Base-by-base conservation (phyloP, 1,140 invertebrate species). In the Halictus rubicundus region DNA sequence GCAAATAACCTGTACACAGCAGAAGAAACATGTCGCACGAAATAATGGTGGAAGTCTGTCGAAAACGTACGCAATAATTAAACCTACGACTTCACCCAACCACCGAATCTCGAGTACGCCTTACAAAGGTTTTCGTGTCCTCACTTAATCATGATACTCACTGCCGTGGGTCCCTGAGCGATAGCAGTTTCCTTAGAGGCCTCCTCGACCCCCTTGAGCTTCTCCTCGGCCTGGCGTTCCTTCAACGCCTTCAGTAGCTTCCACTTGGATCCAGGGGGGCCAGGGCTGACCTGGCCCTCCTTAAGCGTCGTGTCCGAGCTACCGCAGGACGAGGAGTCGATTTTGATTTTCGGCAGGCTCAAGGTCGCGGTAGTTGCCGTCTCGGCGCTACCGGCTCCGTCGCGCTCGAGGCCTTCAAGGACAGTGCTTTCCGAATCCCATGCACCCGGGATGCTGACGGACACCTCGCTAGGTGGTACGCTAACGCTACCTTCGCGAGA, bases 181-280 rank as follows among this genome's bases (percentile, higher is more conserved):
- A 92, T 91, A 72, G 90, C 81, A 72, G 92, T 87, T 59, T 93
- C 90, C 72, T 92, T 95, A n/a, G 94, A 94, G 19, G 94, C 94
- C 60, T 95, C 93, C 57, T 95, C 94, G 42, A 95, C 95, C 81
- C 95, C 94, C 82, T 96, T 95, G 78, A 95, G 94, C 91, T 96
- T 97, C 85, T 97, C 97, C 92, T 97, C 97, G 14, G 97, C 96
- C 93, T 98, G 98, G 74, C 96, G 94, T 89, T 98, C 97, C 90
- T 98, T 98, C 42, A 98, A 89, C 9, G 97, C 97, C 92, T 98
- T 98, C 16, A 98, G 91, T 25, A 98, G 92, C 90, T 98, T 97
- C 97, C 97, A 98, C 92, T 97, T 98, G 87, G 97, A 97, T 39
- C 96, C 95, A 64, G 95, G 94, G 46, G 94, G 94, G 25, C 92